phyloP scores from a whole-genome alignment of 2,888 invertebrate genomes.

The Mylabris sibirica region DNA sequence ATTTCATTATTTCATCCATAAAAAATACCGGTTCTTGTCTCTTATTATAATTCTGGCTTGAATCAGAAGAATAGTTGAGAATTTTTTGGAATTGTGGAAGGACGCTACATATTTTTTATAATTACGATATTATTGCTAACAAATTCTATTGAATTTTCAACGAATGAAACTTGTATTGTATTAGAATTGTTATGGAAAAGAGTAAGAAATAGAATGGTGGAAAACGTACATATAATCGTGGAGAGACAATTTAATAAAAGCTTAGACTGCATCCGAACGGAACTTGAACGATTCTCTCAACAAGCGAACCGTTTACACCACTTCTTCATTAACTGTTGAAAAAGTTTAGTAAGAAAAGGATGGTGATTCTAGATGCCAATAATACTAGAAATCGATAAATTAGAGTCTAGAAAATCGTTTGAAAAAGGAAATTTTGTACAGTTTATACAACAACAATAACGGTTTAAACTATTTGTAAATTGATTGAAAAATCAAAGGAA shows the following conservation, averaged over 20 bases:
- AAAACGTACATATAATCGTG: slow-evolving; percentile 32
- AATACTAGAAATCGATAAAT: slow-evolving; percentile 34
- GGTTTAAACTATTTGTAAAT: background rate
- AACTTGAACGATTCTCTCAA: slow-evolving; percentile 30
- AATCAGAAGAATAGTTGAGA: too few species aligned
- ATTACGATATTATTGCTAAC: slow-evolving; percentile 23
- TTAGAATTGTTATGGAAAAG: background rate
- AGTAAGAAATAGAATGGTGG: slow-evolving; percentile 26
- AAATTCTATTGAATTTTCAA: slow-evolving; percentile 6
- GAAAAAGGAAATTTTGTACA: background rate
- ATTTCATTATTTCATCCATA: background rate
- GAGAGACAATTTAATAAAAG: slow-evolving; percentile 44
- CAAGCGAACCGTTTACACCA: slow-evolving; percentile 38
- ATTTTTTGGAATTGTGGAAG: slow-evolving; percentile 36
- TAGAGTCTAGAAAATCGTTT: background rate
- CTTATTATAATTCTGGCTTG: too few species aligned
- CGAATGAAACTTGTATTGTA: slow-evolving; percentile 18
- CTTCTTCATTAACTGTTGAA: slow-evolving; percentile 42
- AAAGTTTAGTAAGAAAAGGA: slow-evolving; percentile 38
- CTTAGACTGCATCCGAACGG: slow-evolving; percentile 35
- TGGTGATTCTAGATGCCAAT: slow-evolving; percentile 31
- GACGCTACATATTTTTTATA: slow-evolving; percentile 23
- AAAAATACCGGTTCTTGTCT: too few species aligned
- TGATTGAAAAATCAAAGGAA: background rate
- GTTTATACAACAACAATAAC: too few species aligned